Evolutionary conservation across 2,797 vertebrate species (phyloP).

Genomic region (Urocyon cinereoargenteus): DNA sequence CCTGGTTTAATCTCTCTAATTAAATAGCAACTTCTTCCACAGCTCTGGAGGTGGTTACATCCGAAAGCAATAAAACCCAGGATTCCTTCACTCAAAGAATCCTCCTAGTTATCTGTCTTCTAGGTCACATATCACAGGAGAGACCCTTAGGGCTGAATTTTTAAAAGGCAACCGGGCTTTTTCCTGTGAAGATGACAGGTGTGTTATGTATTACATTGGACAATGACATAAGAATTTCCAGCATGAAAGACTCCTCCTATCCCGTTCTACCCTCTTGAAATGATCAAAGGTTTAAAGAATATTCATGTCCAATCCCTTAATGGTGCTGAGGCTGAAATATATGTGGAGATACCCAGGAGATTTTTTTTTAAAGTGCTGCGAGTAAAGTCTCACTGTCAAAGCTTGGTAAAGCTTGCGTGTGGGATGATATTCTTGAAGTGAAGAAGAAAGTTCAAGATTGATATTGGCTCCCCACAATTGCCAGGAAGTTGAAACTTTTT

Average conservation of each 20-base stretch:
- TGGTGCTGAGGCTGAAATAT: constrained; percentile 77
- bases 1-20: constrained; percentile 73
- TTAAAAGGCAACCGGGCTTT: constrained; percentile 79
- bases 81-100: constrained; percentile 79
- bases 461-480: not conserved
- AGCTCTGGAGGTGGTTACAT: constrained; percentile 67
- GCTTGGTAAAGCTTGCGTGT: constrained; percentile 22
- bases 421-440: not conserved
- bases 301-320: constrained; percentile 76
- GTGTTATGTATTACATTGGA: constrained; percentile 83
- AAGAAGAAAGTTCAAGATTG: constrained; percentile 51
- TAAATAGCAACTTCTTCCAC: constrained; percentile 71
- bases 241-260: constrained; percentile 82
- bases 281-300: constrained; percentile 82
- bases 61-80: constrained; percentile 74
- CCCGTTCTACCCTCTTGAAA: constrained; percentile 65
- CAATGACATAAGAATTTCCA: constrained; percentile 85
- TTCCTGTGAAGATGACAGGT: constrained; percentile 85
- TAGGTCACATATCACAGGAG: constrained; percentile 81
- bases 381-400: constrained; percentile 57
- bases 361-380: constrained; percentile 53
- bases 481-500: constrained; percentile 32
- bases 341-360: constrained; percentile 74
- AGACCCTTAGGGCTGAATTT: constrained; percentile 83
- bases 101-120: constrained; percentile 80